These are phyloP conservation scores for Exocentrus adspersus DNA, from an alignment of 2,888 invertebrate genomes.

Conservation along the genomic window DNA sequence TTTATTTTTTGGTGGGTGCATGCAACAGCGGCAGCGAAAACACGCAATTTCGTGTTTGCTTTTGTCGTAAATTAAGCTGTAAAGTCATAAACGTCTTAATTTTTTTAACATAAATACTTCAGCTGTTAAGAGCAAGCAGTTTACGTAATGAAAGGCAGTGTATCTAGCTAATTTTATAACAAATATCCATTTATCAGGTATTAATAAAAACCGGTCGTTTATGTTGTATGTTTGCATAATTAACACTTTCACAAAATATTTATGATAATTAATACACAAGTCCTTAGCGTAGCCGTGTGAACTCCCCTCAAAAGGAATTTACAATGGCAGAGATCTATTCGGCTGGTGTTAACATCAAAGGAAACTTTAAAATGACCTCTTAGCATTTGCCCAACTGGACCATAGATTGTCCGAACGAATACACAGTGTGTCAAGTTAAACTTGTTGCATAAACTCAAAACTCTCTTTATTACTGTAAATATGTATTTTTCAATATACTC, in stretches of 20 bases:
- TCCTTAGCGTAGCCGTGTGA: conserved; percentile 41
- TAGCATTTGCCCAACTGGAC: not conserved
- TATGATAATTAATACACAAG: conserved; percentile 46
- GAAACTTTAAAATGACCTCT: not conserved
- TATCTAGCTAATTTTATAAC: conserved; percentile 41
- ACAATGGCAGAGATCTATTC: conserved; percentile 16
- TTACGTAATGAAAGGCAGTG: conserved; percentile 22
- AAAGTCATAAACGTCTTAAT: conserved; percentile 16
- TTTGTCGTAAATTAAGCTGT: conserved; percentile 21
- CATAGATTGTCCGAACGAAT: no score
- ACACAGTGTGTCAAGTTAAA: no score
- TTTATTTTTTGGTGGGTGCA: not conserved
- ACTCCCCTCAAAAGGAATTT: conserved; percentile 39
- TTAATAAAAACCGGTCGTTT: conserved; percentile 40
- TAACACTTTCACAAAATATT: conserved; percentile 48
- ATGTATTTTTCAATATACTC: no score
- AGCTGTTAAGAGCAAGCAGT: conserved; percentile 21
- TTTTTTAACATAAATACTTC: conserved; percentile 9
- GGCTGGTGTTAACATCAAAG: not conserved
- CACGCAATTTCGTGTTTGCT: not conserved
- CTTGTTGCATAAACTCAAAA: no score
- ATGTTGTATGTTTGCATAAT: conserved; percentile 41
- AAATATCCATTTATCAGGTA: conserved; percentile 44
- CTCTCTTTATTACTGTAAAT: no score
- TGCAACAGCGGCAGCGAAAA: not conserved